Conservation (phyloP, 1,140 invertebrate species). For the Cyphomyrmex costatus region DNA sequence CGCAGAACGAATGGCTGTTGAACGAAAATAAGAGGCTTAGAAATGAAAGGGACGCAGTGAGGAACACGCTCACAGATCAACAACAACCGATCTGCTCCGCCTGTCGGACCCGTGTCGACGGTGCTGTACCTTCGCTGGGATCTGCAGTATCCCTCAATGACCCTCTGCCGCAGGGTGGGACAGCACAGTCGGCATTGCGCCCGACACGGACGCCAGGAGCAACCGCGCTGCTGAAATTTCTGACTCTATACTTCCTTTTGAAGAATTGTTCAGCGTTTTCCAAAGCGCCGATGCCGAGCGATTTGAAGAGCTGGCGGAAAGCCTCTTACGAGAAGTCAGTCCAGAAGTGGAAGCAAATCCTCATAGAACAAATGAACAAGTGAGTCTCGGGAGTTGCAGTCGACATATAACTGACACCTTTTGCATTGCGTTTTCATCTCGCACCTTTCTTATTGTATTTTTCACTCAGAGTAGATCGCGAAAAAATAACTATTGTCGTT, state of each 20-base stretch:
- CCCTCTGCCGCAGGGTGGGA: conserved; percentile 94
- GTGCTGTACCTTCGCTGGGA: conserved; percentile 88
- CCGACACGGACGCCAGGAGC: conserved; percentile 83
- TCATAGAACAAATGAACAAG: conserved; percentile 88
- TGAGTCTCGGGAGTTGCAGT: conserved; percentile 68
- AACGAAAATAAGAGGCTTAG: conserved; percentile 89
- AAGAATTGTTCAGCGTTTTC: conserved; percentile 91
- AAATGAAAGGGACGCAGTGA: conserved; percentile 83
- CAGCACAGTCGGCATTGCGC: conserved; percentile 88
- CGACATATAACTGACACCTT: not conserved
- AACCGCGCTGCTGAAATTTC: conserved; percentile 89
- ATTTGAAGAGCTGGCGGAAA: conserved; percentile 93
- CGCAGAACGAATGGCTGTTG: conserved; percentile 89
- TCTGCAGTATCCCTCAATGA: conserved; percentile 91
- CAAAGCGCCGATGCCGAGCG: conserved; percentile 89
- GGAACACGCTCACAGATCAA: conserved; percentile 48
- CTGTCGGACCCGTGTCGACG: conserved; percentile 87
- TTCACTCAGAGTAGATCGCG: not conserved
- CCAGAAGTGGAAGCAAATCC: conserved; percentile 90
- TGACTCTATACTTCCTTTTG: conserved; percentile 92
- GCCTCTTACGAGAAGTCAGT: conserved; percentile 93
- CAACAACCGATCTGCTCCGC: conserved; percentile 83
- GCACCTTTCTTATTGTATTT: not conserved
- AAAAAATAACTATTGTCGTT: not conserved
- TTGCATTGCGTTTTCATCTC: not conserved